These are phyloP conservation scores for Philonicus albiceps DNA, from an alignment of 2,888 invertebrate genomes.

Conservation along the genomic window DNA sequence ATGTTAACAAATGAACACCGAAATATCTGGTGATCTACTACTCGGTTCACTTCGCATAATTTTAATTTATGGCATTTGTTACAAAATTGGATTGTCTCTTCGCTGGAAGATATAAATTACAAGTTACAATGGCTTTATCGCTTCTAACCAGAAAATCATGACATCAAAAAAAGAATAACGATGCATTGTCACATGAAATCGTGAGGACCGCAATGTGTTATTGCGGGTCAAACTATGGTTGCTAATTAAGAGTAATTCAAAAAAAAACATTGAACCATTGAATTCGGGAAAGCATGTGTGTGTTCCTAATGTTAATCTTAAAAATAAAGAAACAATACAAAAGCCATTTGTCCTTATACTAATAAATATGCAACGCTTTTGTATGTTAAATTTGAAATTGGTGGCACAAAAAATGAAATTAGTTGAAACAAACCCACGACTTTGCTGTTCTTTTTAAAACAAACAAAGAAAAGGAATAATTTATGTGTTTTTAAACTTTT, in stretches of 20 bases:
- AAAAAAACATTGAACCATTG: neutral
- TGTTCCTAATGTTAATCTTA: neutral
- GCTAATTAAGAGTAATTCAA: neutral
- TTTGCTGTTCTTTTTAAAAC: neutral
- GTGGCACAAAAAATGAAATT: neutral
- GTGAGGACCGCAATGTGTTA: neutral
- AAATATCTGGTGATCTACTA: slow-evolving; percentile 17
- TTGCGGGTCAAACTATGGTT: neutral
- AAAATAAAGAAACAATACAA: neutral
- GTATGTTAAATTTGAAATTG: too few relatives aligned
- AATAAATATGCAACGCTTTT: neutral
- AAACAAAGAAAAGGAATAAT: too few relatives aligned
- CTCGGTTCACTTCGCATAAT: neutral
- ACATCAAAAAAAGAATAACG: neutral
- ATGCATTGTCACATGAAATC: slow-evolving; percentile 11
- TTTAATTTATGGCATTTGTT: slow-evolving; percentile 14
- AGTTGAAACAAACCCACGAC: neutral
- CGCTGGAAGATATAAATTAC: neutral
- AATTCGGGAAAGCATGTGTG: neutral
- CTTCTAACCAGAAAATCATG: neutral
- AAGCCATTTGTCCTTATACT: neutral
- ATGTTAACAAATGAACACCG: slow-evolving; percentile 23
- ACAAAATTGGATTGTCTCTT: neutral
- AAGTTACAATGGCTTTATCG: neutral
- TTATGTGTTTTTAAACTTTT: too few relatives aligned